phyloP scores from a whole-genome alignment of 2,888 invertebrate species.

The Eremobia ochroleuca region DNA sequence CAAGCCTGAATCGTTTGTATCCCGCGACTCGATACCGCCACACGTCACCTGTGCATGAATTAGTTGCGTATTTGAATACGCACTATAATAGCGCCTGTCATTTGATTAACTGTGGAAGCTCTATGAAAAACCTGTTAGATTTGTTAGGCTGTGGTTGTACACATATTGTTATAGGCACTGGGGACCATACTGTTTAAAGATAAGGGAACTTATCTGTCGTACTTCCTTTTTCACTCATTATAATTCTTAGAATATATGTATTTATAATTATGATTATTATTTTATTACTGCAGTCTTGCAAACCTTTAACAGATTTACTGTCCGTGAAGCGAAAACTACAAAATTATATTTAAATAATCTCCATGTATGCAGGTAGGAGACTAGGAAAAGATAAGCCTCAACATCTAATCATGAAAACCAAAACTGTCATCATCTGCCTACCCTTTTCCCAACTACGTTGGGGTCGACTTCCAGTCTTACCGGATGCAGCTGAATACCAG shows the following conservation, averaged over 20 bases:
- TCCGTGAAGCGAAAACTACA: background rate
- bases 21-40: constrained; percentile 40
- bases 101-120: constrained; percentile 30
- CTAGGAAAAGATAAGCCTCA: background rate
- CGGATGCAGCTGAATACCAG: too few species aligned
- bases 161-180: background rate
- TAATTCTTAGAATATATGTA: background rate
- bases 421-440: too few species aligned
- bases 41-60: constrained; percentile 49
- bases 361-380: background rate
- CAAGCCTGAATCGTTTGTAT: constrained; percentile 18
- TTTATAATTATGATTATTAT: background rate
- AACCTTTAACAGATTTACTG: background rate
- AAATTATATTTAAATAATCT: background rate
- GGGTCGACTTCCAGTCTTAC: too few species aligned
- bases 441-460: too few species aligned
- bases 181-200: background rate
- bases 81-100: constrained; percentile 38
- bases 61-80: constrained; percentile 51
- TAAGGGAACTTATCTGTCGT: background rate
- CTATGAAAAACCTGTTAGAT: constrained; percentile 13
- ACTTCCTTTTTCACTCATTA: background rate
- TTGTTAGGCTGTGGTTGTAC: constrained; percentile 6
- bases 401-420: background rate
- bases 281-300: background rate